These are phyloP conservation scores for Actinemys pallida DNA, from an alignment of 2,113 vertebrate species.

Conservation along the genomic window DNA sequence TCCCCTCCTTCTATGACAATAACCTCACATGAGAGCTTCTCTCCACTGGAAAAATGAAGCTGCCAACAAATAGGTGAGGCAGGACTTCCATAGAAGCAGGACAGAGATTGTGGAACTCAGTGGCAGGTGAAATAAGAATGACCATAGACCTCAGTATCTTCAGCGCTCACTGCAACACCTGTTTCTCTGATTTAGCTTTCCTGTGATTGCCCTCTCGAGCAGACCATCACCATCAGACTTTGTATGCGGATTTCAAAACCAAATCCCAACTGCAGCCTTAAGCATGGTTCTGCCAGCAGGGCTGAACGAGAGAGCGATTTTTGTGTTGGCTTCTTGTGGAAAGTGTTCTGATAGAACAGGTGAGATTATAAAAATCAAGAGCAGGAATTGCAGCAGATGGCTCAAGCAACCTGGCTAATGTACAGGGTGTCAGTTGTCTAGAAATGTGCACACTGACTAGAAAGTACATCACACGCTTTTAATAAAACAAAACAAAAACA, in stretches of 20 bases:
- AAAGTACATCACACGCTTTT: neutral
- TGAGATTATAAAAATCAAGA: fast-evolving
- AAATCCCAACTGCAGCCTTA: neutral
- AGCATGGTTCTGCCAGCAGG: neutral
- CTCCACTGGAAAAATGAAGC: neutral
- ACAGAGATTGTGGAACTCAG: neutral
- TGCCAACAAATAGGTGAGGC: neutral
- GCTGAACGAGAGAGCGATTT: neutral
- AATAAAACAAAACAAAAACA: fast-evolving
- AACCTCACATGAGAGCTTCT: fast-evolving
- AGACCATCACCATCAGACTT: neutral
- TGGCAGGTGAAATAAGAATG: fast-evolving
- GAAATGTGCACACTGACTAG: fast-evolving
- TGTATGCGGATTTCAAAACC: neutral
- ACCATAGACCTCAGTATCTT: neutral
- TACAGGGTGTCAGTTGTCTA: neutral
- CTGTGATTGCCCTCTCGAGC: fast-evolving
- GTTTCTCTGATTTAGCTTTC: neutral
- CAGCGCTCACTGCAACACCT: neutral
- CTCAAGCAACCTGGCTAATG: neutral
- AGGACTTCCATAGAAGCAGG: neutral
- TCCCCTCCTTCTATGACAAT: too few relatives aligned
- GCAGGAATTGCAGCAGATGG: fast-evolving
- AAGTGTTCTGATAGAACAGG: neutral
- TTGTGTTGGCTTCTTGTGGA: neutral